Base-by-base conservation (phyloP, 1,140 invertebrate genomes). In the Zaprionus capensis region DNA sequence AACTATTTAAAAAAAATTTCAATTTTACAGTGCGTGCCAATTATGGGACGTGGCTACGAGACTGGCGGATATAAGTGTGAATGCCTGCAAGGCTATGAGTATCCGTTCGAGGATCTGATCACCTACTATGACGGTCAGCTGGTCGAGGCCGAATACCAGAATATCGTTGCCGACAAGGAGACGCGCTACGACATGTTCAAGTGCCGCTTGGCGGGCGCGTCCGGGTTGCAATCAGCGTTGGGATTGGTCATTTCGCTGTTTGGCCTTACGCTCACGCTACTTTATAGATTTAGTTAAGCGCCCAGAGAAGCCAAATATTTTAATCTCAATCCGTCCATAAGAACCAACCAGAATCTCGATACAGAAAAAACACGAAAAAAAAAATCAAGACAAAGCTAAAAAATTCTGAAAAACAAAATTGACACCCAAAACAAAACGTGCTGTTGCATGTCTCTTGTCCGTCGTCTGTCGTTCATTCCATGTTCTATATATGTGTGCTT, bases 11-110 rank as follows among this genome's bases (percentile, higher is more conserved):
- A 17, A 46, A 2, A 2, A 41, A 28, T 28, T 81, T 55, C 9
- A 11, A n/a, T 74, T 78, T 95, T 95, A 36, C 93, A 99, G 98
- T 99, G 98, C 93, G 97, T 99, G 22, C 98, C 98, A 14, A 97
- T 99, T 71, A 95, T 97, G 79, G 98, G 98, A 15, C 95, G 98
- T 92, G 97, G 97, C 55, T 99, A 97, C 92, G 96, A 98, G 76
- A 95, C 96, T 14, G 98, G 98, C 59, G 98, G 98, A n/a, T 99
- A 99, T 94, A 99, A 99, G 94, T 99, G 99, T 93, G 98, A 99
- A 92, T 99, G 98, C 91, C 95, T 97, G 62, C 98, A 99, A 94
- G 98, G 98, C 26, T 99, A 96, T 91, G 99, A 99, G 92, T 99
- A 99, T 94, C 98, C 98, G 1, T 99, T 98, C 92, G 98, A 99